These are phyloP conservation scores for Subacronicta megacephala DNA, from an alignment of 2,888 invertebrate genomes.

Conservation along the genomic window DNA sequence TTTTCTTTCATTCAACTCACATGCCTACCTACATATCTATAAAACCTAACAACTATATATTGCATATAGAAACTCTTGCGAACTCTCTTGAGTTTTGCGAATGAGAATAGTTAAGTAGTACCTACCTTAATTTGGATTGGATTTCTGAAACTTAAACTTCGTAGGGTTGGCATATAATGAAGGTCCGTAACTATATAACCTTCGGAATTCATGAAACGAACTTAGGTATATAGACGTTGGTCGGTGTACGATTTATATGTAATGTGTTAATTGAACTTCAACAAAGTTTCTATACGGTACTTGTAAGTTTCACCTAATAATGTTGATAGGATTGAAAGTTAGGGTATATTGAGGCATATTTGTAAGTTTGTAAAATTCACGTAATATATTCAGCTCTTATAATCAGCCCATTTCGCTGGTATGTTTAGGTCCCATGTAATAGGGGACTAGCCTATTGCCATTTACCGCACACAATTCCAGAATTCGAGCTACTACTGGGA, in stretches of 20 bases:
- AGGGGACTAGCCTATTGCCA: no score
- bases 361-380: no score
- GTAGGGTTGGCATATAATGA: constrained; percentile 60
- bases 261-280: constrained; percentile 39
- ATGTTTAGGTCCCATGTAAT: no score
- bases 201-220: constrained; percentile 60
- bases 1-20: no score
- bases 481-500: no score
- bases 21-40: no score
- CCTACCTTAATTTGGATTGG: constrained; percentile 40
- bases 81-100: no score
- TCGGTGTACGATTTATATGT: constrained; percentile 38
- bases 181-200: constrained; percentile 56
- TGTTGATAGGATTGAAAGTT: constrained; percentile 4
- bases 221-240: constrained; percentile 56
- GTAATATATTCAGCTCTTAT: no score
- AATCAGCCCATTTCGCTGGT: no score
- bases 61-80: no score
- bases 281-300: neutral
- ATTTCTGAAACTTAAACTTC: constrained; percentile 57
- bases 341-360: neutral
- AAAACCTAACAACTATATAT: no score
- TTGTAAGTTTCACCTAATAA: constrained; percentile 6
- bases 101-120: constrained; percentile 56
- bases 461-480: no score